Conservation (phyloP, 64 coral and sea anemone genomes). For the Actinia equina region DNA sequence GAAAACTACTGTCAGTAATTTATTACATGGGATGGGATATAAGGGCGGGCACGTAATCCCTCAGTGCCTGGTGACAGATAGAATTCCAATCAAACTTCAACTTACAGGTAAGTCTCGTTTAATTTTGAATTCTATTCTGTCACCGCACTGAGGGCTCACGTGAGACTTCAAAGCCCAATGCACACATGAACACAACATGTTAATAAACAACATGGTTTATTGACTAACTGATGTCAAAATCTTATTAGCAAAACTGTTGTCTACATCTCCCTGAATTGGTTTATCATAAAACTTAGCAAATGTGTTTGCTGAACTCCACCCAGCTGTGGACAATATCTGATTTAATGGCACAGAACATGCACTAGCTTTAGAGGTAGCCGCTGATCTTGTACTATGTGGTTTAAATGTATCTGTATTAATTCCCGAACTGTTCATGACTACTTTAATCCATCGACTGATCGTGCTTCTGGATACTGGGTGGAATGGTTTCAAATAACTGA, state of each 20-base stretch:
- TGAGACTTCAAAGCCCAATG: conserved; percentile 11
- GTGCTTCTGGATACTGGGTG: conserved; percentile 20
- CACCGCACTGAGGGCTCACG: too few relatives aligned
- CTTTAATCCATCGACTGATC: conserved; percentile 37
- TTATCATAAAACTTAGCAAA: conserved; percentile 16
- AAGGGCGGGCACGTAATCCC: too few relatives aligned
- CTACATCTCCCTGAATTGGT: too few relatives aligned
- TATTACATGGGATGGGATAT: too few relatives aligned
- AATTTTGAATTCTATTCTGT: too few relatives aligned
- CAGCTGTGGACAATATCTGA: conserved; percentile 26
- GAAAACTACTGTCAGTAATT: too few relatives aligned
- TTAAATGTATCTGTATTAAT: conserved; percentile 25
- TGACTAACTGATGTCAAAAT: not conserved
- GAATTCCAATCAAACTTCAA: too few relatives aligned
- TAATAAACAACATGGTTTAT: not conserved
- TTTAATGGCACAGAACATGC: not conserved
- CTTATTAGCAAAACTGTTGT: conserved; percentile 25
- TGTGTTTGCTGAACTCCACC: conserved; percentile 22
- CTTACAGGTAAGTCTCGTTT: too few relatives aligned
- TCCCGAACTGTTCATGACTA: conserved; percentile 21
- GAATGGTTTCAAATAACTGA: conserved; percentile 19
- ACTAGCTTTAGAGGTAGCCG: conserved; percentile 30
- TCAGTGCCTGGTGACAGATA: too few relatives aligned
- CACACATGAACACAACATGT: not conserved
- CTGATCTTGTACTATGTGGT: conserved; percentile 18